Base-by-base conservation (phyloP, 2,113 vertebrate genomes). In the Penelope pileata region DNA sequence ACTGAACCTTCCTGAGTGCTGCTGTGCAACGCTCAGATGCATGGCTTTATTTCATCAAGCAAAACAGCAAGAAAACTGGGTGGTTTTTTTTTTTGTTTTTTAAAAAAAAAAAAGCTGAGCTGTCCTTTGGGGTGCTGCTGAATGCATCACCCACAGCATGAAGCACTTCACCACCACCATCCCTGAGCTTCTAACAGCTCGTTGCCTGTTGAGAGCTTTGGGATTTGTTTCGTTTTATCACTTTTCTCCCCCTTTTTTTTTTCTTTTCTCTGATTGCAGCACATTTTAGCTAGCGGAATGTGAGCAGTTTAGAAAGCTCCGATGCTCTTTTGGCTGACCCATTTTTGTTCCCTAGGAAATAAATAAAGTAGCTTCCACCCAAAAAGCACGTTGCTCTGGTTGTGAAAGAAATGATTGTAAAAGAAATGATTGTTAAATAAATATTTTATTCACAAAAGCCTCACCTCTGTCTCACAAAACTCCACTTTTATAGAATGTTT, bases 101-200 rank as follows among this genome's bases (percentile, higher is more conserved):
- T n/a, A 50, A 9, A 50, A 50, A 12, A 45, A 43, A 6, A 51
- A 4, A n/a, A n/a, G n/a, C n/a, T n/a, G n/a, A n/a, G n/a, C n/a
- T n/a, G n/a, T n/a, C n/a, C n/a, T n/a, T n/a, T n/a, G n/a, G n/a
- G n/a, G 7, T 7, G n/a, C 69, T 42, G 1, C 22, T 32, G 23
- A 21, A 16, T 21, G 17, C 0, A 0, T 51, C 32, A 53, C 22
- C 36, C 29, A 9, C 34, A 60, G 26, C 4, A 3, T 5, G 47
- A 51, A n/a, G 7, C 3, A 7, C 7, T 43, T 14, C 42, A 14
- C 22, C 45, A 27, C 23, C 13, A 21, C 29, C n/a, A 8, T 6
- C 9, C 12, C 13, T 42, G 13, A 34, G 2, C 43, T 87, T 48
- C 14, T 10, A 32, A 3, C 19, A 48, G 12, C 4, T 13, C 43